Base-by-base conservation (phyloP, 2,113 vertebrate species). In the Cyprinodon brontotheroides region DNA sequence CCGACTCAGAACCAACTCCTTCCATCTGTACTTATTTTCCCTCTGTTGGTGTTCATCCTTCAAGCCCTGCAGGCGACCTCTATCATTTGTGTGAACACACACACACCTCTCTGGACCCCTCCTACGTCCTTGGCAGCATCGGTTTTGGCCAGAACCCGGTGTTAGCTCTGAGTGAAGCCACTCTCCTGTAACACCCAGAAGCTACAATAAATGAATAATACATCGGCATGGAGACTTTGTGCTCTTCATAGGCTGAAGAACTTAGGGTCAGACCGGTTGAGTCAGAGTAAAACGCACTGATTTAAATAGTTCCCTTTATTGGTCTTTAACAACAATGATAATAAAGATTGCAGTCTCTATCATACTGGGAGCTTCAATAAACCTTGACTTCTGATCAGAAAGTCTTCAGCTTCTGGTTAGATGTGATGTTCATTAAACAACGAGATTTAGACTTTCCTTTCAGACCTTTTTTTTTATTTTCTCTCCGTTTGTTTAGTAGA, bases 121-220 rank as follows among this genome's bases (percentile, higher is more conserved):
- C 41, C 37, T 61, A 65, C 71, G 68, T 63, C 75, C 82, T 84
- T 80, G 47, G 87, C 87, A 84, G 89, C 85, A 77, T 90, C 81
- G 89, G 89, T 87, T 91, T 92, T 88, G 75, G 84, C 73, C 63
- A 50, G 83, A 87, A 78, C 78, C 79, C 13, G 63, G 71, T 68
- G 74, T 86, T 88, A 60, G 57, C 83, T 88, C 82, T 77, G 90
- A 86, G 88, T 75, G 83, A 78, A 82, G 68, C 82, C 90, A 70
- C 89, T 93, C 91, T 84, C 86, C 90, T 90, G 91, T 84, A 93
- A 92, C 87, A 72, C 80, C 87, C 70, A 75, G 82, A 83, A 91
- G 90, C 89, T 87, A 86, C 86, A 86, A 76, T 77, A 69, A 64
- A 87, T 94, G 89, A 93, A 94, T 94, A 88, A 93, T 93, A 84